Evolutionary conservation across 1,140 invertebrate species (phyloP), one percentile per base, ranked within the genome.

Genomic region (Streblospio benedicti): DNA sequence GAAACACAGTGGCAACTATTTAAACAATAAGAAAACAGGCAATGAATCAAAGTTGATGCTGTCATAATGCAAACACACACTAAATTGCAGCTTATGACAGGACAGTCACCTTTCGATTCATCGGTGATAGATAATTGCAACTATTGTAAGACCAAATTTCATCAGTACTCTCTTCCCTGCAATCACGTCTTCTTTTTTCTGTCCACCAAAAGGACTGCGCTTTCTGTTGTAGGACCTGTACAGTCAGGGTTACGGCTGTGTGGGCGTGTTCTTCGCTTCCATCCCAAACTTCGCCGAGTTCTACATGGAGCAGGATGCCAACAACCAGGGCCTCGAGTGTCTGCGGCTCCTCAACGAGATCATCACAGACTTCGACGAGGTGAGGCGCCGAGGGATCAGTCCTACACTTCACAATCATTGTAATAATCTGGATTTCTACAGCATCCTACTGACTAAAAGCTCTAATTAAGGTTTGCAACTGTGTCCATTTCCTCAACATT

Each of bases 221-320:
- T 16, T 16, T 50, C 12, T 53, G 25, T 35, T 55, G 6, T 33
- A 93, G 90, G 91, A 94, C 76, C 83, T 96, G 62, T 95, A 96
- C 80, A 90, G 93, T 79, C 89, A 95, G 76, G 90, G 89, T 71
- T 95, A 95, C 79, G 85, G 85, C 62, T 85, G 89, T 69, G 90
- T 93, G 44, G 91, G 91, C 31, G 91, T 96, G 23, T 85, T 93
- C 47, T 95, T 95, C 79, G 91, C 91, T 27, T 91, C 89, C 6
- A 92, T 96, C 70, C 91, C 92, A 62, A 96, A 96, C 80, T 96
- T 93, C 77, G 90, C 93, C 73, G 91, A 95, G 76, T 95, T 95
- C 80, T 95, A 94, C 79, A 91, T 89, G 69, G 91, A 95, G 80
- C 82, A 93, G 61, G 91, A 94, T 77, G 90, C 71, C 28, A 74